Evolutionary conservation across 2,888 invertebrate genomes (phyloP).

Genomic region (Cosmopolites sordidus): DNA sequence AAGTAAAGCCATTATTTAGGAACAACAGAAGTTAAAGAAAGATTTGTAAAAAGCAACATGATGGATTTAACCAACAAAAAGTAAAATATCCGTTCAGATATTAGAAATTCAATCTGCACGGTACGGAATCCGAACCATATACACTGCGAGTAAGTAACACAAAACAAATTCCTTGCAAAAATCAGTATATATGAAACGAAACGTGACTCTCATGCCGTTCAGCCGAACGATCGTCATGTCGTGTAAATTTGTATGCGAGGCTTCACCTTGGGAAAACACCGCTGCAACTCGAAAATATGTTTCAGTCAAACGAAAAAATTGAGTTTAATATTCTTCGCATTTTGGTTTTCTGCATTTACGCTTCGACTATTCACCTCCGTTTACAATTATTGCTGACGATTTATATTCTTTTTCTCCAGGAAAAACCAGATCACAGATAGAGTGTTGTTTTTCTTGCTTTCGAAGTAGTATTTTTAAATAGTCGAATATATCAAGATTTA

Average conservation of each 20-base stretch:
- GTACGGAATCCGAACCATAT: neutral
- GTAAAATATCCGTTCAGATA: neutral
- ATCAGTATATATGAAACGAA: constrained; percentile 11
- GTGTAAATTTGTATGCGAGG: constrained; percentile 19
- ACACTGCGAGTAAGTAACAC: constrained; percentile 2
- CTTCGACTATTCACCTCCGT: neutral
- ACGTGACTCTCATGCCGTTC: constrained; percentile 17
- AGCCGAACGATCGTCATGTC: constrained; percentile 11
- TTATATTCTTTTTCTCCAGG: no score
- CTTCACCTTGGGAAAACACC: constrained; percentile 13
- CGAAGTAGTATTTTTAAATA: no score
- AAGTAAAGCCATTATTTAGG: no score
- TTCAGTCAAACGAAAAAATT: constrained; percentile 6
- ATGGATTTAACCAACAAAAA: no score
- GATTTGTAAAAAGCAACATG: no score
- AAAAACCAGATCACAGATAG: no score
- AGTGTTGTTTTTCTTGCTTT: no score
- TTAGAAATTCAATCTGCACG: constrained; percentile 2
- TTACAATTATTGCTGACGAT: no score
- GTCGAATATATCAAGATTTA: no score
- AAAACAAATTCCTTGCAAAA: constrained; percentile 15
- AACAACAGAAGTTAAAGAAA: no score
- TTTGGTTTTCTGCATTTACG: neutral
- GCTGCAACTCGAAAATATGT: constrained; percentile 16
- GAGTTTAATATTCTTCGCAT: neutral